Conservation (phyloP, 2,113 vertebrate genomes). For the Psephotus haematonotus region DNA sequence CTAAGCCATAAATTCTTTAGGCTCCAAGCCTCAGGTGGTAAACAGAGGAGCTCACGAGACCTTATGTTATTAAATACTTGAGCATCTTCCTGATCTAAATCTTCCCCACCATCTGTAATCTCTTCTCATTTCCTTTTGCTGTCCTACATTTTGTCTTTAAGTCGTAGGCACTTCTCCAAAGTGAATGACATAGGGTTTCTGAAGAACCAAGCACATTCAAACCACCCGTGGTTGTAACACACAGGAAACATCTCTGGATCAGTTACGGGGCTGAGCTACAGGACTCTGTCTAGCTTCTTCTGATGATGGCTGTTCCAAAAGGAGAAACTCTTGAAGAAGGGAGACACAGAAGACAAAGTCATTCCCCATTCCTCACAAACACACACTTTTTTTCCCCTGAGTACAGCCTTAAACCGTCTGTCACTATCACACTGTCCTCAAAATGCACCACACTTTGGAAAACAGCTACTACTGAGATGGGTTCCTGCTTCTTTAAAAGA, state of each 20-base stretch:
- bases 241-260: background rate
- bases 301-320: background rate
- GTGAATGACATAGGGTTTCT: background rate
- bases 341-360: background rate
- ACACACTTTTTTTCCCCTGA: background rate
- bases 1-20: background rate
- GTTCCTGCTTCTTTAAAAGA: background rate
- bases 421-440: background rate
- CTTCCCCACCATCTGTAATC: background rate
- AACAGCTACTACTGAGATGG: background rate
- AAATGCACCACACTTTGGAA: background rate
- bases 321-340: background rate
- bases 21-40: background rate
- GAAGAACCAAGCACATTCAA: background rate
- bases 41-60: background rate
- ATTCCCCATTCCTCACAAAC: background rate
- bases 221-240: background rate
- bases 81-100: background rate
- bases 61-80: background rate
- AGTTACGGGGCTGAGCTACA: background rate
- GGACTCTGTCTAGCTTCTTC: background rate
- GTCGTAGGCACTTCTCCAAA: background rate
- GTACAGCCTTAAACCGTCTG: background rate
- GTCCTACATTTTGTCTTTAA: background rate
- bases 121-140: background rate